Base-by-base conservation (phyloP, 2,888 invertebrate genomes). In the Tetragonula carbonaria region DNA sequence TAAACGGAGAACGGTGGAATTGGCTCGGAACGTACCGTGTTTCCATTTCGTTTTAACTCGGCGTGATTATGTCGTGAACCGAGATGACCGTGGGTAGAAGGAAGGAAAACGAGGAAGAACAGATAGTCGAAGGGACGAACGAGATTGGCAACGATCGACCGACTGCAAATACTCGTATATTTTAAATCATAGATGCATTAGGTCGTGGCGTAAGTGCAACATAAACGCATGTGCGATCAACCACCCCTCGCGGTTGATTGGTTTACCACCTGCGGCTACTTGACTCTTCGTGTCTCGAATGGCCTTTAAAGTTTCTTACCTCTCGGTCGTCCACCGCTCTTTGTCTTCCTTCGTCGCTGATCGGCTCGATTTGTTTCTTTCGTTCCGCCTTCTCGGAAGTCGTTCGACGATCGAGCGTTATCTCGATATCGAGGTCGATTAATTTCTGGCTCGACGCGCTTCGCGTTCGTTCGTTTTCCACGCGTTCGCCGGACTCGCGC, bases 231-330 rank as follows among this genome's bases (percentile, higher is more conserved):
- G 85, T 55, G 78, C 75, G 80, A 77, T 86, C 28, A 28, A 28
- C 28, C 28, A 28, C 72, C 74, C 77, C 85, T 82, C 72, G 76
- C 57, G 79, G 82, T 85, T 87, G 86, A 87, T 87, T 85, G 87
- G 85, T 87, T 87, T 87, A 87, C 87, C 87, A 87, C 87, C 86
- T 82, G 87, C 85, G 80, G 87, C 86, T 87, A 82, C 85, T 85
- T 74, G 62, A 73, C 86, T 86, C 78, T 85, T 82, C 76, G 77
- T 80, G 74, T 82, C 65, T 74, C 59, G 68, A 76, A 79, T 62
- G 79, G 70, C 77, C 82, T 83, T 81, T 80, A 78, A 87, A 84
- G 77, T 83, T 79, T 81, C 51, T 45, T 11, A 11, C 68, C 74
- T 68, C 45, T 57, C 33, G 28, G 50, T 65, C 65, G 57, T 59